Base-by-base conservation (phyloP, 2,113 vertebrate genomes). In the Lamprotornis superbus region DNA sequence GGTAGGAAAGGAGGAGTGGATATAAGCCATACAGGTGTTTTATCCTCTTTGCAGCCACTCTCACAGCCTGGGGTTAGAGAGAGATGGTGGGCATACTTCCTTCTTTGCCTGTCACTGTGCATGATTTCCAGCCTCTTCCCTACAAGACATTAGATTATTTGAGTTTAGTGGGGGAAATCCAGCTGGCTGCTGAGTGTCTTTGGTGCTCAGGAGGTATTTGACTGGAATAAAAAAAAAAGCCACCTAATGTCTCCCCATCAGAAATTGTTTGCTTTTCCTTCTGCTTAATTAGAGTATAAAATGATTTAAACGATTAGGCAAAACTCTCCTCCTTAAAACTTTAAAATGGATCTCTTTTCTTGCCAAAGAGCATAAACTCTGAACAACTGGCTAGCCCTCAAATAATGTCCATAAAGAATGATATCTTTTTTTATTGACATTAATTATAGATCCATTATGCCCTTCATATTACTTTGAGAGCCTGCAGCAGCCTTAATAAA, bases 391-490 rank as follows among this genome's bases (percentile, higher is more conserved):
- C 49, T 85, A 53, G 57, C 37, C 28, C 28, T 60, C 71, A 88
- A 74, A 86, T 86, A 96, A 74, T 55, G 56, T 52, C 68, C 37
- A 44, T 92, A 83, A 96, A 88, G 87, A 83, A 86, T 65, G 5
- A 31, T 73, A 55, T 47, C 28, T 61, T 69, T 87, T 91, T 92
- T 92, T 88, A 94, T 35, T 80, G 63, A 75, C 52, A 59, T 60
- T 95, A 94, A 83, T 93, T 92, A 81, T 73, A 78, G 82, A 28
- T 71, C 84, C 44, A 60, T 94, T 86, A 80, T 64, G 47, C 53
- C 52, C 85, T 92, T 78, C 73, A 27, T 73, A 57, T 70, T 83
- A 69, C 84, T 85, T 69, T 56, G 23, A 16, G 70, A 86, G 71
- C 39, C 52, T 75, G 67, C 59, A 83, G 67, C 33, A 85, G 53